Evolutionary conservation across 2,113 vertebrate genomes (phyloP).

Genomic region (Lontra canadensis): DNA sequence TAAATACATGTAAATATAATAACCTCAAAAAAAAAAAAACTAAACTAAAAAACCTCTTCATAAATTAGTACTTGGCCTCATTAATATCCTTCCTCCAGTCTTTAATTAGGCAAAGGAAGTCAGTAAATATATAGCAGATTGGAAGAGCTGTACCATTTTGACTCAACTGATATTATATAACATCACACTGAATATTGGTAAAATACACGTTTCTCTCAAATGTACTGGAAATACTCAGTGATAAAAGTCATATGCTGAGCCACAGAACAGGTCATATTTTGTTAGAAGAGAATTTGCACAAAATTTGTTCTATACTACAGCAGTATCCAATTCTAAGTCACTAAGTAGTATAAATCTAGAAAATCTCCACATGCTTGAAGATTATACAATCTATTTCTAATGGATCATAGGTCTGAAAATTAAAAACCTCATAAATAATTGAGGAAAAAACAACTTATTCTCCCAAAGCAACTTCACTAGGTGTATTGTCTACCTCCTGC

Average conservation of each 20-base stretch:
- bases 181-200: not conserved
- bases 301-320: not conserved
- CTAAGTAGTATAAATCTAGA: not conserved
- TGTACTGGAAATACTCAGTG: not conserved
- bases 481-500: not conserved
- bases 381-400: not conserved
- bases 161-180: not conserved
- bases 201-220: not conserved
- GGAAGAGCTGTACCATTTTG: not conserved
- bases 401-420: not conserved
- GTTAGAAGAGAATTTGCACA: not conserved
- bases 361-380: not conserved
- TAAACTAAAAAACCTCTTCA: too few species aligned
- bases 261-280: not conserved
- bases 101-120: not conserved
- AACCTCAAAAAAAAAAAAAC: not conserved
- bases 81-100: not conserved
- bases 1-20: not conserved
- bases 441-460: not conserved
- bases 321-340: not conserved
- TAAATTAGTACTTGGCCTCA: too few species aligned
- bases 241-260: not conserved
- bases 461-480: not conserved
- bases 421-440: not conserved
- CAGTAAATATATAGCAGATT: not conserved